phyloP scores from a whole-genome alignment of 2,888 invertebrate genomes.

The Coelogynopora nodosa region DNA sequence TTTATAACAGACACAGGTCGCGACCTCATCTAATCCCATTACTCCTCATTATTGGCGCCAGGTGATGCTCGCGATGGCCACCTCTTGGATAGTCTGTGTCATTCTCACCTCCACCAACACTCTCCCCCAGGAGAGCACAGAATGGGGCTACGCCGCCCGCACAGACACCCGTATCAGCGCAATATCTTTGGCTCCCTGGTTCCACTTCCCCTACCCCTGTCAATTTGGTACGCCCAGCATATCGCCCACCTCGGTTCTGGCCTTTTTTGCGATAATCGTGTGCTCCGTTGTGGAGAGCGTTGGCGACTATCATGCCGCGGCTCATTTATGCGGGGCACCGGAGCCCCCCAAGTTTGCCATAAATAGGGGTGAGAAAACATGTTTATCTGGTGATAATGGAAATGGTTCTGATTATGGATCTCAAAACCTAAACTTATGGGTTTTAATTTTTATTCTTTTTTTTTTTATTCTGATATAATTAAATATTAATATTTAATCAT shows the following conservation, averaged over 20 bases:
- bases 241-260: constrained; percentile 54
- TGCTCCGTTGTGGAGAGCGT: constrained; percentile 64
- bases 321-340: constrained; percentile 70
- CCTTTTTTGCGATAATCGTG: constrained; percentile 56
- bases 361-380: constrained; percentile 71
- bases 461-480: too few species aligned
- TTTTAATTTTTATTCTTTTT: too few species aligned
- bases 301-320: constrained; percentile 85
- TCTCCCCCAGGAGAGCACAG: constrained; percentile 61
- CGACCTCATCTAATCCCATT: too few species aligned
- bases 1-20: too few species aligned
- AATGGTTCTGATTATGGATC: too few species aligned
- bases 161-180: constrained; percentile 55
- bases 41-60: too few species aligned
- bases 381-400: too few species aligned
- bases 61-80: constrained; percentile 54
- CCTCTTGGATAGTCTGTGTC: constrained; percentile 56
- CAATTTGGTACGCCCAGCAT: constrained; percentile 59
- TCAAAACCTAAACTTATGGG: too few species aligned
- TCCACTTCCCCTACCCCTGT: constrained; percentile 67
- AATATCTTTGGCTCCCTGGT: constrained; percentile 56
- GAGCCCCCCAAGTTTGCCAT: constrained; percentile 81
- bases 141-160: constrained; percentile 57
- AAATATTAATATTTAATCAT: too few species aligned
- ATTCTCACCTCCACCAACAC: constrained; percentile 56